Evolutionary conservation across 1,140 invertebrate genomes (phyloP), one percentile per base, ranked within the genome.

Genomic region (Patella vulgata): DNA sequence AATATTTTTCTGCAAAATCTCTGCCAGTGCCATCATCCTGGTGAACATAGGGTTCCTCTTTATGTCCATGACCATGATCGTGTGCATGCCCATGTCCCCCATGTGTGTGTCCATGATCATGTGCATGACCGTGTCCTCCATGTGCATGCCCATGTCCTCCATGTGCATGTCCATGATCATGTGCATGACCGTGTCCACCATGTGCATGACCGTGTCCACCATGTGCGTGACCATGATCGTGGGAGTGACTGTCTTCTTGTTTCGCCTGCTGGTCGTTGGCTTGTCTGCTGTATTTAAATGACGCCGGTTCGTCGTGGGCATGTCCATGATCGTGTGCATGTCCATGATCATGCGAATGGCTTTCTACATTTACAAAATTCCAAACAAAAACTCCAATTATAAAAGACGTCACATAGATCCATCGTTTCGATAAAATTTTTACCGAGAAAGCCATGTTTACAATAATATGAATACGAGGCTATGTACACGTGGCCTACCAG

Each of bases 251-350:
- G 2, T 4, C 23, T 6, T 66, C 55, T 33, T 59, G 47, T 31
- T 62, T 43, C 98, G 96, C 3, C 92, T 93, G 77, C 94, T 91
- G 55, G 93, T 89, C 71, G 46, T 80, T 80, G 9, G 78, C 75
- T 56, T 76, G 50, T 47, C 60, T 47, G 9, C 70, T 73, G 63
- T 78, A 80, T 55, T 77, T 78, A 28, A 77, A 77, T 4, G 71
- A 74, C 1, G 73, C 50, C n/a, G 70, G 65, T 57, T 80, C 58
- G 2, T 75, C 66, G 19, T 63, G 64, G 6, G 36, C 52, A n/a
- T 74, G 66, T 28, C 56, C 66, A 33, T 71, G 64, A 14, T 64
- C 59, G 36, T 68, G 62, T 28, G 46, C 59, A 46, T 69, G 58
- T 17, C 55, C 68, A 46, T 70, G 70, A 17, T 42, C 57, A 47